Conservation (phyloP, 2,888 invertebrate species). For the Epicampocera succincta region DNA sequence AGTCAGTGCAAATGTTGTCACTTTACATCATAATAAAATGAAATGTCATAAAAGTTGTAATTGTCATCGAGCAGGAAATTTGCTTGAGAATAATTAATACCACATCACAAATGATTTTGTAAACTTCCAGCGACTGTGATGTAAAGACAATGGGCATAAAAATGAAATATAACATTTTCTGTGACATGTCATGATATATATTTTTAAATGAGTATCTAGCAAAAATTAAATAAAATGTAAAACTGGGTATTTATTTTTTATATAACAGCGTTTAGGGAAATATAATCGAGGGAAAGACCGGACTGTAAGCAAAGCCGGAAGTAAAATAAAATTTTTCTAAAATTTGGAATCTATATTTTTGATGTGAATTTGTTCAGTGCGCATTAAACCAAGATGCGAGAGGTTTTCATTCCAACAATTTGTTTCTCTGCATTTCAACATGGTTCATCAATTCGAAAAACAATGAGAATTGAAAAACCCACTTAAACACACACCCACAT, state of each 20-base stretch:
- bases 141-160: slow-evolving; percentile 10
- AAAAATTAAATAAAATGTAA: too few species aligned
- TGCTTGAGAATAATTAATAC: background rate
- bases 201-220: too few species aligned
- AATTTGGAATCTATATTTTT: too few species aligned
- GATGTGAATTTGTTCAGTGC: too few species aligned
- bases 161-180: slow-evolving; percentile 12
- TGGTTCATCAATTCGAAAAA: slow-evolving; percentile 28
- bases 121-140: slow-evolving; percentile 29
- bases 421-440: too few species aligned
- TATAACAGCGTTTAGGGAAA: too few species aligned
- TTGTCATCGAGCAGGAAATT: slow-evolving; percentile 20
- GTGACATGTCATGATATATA: slow-evolving; percentile 14
- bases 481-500: background rate
- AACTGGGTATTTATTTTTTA: background rate
- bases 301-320: too few species aligned
- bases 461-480: background rate
- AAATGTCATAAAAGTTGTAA: slow-evolving; percentile 49
- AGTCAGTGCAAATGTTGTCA: background rate
- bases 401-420: too few species aligned
- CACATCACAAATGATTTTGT: slow-evolving; percentile 3
- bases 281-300: too few species aligned
- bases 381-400: too few species aligned
- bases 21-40: slow-evolving; percentile 35
- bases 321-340: too few species aligned